Percentiles rank a stretch among this genome's conserved stretches.
Conservation (phyloP, 1,140 invertebrate genomes). For the Zophobas morio region DNA sequence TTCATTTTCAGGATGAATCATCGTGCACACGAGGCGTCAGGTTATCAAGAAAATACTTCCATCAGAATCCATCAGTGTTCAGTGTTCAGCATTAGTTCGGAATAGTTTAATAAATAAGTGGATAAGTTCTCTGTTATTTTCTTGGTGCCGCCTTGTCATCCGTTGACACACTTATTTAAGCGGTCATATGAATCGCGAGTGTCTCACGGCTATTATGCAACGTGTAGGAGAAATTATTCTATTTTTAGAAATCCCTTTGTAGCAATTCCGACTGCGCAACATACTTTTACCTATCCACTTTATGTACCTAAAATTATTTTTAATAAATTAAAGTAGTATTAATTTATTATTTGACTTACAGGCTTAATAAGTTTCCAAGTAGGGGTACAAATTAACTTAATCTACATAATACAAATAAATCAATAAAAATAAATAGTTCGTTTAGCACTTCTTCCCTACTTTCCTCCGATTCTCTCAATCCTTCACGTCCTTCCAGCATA, state of each 20-base stretch:
- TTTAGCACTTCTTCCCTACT: too few relatives aligned
- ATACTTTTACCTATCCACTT: not conserved
- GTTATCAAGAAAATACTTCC: not conserved
- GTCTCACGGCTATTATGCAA: constrained; percentile 43
- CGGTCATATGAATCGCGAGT: constrained; percentile 39
- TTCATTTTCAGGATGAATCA: too few relatives aligned
- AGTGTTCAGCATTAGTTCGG: constrained; percentile 22
- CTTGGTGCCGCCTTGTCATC: constrained; percentile 45
- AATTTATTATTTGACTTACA: too few relatives aligned
- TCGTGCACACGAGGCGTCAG: too few relatives aligned
- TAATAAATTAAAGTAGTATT: too few relatives aligned
- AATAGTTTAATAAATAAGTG: constrained; percentile 43
- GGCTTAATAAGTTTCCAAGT: too few relatives aligned
- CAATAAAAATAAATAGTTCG: too few relatives aligned
- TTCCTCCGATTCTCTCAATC: too few relatives aligned
- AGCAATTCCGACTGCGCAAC: constrained; percentile 5
- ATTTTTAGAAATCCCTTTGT: constrained; percentile 19
- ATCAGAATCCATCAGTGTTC: constrained; percentile 2
- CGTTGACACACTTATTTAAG: constrained; percentile 42
- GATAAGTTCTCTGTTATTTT: constrained; percentile 43
- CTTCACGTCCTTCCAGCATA: too few relatives aligned
- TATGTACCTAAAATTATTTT: too few relatives aligned
- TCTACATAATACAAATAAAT: too few relatives aligned
- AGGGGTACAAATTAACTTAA: too few relatives aligned
- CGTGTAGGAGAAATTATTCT: constrained; percentile 32